Percentiles rank a stretch among this genome's conserved stretches.
Evolutionary conservation across 2,888 invertebrate species (phyloP).

Genomic region (Cetonia aurata): DNA sequence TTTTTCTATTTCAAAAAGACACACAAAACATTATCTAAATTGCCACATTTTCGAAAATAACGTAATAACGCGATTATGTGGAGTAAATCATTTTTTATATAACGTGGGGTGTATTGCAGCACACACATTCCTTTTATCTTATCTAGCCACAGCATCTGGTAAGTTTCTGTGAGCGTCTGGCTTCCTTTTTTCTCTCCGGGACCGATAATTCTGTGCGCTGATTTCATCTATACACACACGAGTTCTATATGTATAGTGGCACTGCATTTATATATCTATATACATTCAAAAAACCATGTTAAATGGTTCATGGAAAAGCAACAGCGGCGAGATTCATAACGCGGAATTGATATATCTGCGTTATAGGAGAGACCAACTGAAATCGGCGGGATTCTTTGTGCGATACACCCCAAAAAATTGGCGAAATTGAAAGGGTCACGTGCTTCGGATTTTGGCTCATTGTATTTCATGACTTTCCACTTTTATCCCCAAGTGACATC

Average conservation of each 20-base stretch:
- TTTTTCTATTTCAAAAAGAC: no score
- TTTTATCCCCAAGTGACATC: conserved; percentile 60
- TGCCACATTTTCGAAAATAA: no score
- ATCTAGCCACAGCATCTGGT: conserved; percentile 45
- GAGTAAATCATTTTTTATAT: conserved; percentile 32
- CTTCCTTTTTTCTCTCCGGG: conserved; percentile 16
- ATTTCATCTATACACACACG: conserved; percentile 48
- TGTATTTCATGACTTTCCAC: conserved; percentile 65
- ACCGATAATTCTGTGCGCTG: conserved; percentile 20
- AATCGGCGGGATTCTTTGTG: conserved; percentile 56
- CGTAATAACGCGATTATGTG: not conserved
- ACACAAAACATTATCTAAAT: no score
- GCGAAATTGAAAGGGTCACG: conserved; percentile 65
- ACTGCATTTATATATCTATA: conserved; percentile 39
- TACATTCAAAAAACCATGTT: conserved; percentile 62
- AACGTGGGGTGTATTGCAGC: conserved; percentile 22
- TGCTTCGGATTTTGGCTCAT: conserved; percentile 62
- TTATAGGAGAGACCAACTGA: conserved; percentile 53
- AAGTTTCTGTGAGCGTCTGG: conserved; percentile 15
- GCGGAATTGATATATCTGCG: conserved; percentile 62
- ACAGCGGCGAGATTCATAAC: conserved; percentile 61
- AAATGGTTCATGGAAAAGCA: conserved; percentile 63
- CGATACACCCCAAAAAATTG: conserved; percentile 59
- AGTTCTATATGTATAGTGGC: conserved; percentile 63
- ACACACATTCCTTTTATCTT: conserved; percentile 47